phyloP scores from a whole-genome alignment of 2,797 vertebrate genomes.

The Neosilurus hyrtlii region DNA sequence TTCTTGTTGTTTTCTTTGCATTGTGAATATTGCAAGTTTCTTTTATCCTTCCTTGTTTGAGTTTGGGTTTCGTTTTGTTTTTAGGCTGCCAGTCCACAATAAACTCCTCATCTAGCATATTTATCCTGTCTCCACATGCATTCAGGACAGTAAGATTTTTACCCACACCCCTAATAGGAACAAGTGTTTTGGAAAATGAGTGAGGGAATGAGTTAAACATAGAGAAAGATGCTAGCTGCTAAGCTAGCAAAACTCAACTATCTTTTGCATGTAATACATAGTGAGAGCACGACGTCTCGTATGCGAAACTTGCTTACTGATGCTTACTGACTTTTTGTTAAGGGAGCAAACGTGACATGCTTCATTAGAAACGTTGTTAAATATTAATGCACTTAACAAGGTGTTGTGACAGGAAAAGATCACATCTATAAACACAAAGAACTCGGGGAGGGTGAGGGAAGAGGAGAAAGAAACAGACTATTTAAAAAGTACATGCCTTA shows the following conservation, averaged over 20 bases:
- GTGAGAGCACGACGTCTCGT: background rate
- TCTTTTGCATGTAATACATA: background rate
- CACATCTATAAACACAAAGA: background rate
- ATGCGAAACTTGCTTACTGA: background rate
- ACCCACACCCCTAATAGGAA: no score
- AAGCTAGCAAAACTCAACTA: background rate
- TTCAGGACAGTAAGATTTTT: no score
- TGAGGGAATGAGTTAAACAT: background rate
- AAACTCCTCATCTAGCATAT: no score
- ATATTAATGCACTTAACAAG: background rate
- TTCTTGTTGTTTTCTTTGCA: no score
- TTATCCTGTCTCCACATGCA: no score
- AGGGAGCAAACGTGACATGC: background rate
- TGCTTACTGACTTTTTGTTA: background rate
- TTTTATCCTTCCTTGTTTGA: no score
- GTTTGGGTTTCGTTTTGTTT: no score
- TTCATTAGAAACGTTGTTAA: background rate
- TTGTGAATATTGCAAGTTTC: no score
- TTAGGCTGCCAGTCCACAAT: no score
- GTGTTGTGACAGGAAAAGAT: background rate
- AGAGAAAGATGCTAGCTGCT: background rate
- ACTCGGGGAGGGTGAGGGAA: background rate
- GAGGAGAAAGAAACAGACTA: constrained; percentile 39
- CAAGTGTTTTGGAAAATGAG: no score
- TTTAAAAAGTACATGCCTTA: constrained; percentile 31